Base-by-base conservation (phyloP, 92 coral and sea anemone genomes). In the Umimayanthus chanpuru region DNA sequence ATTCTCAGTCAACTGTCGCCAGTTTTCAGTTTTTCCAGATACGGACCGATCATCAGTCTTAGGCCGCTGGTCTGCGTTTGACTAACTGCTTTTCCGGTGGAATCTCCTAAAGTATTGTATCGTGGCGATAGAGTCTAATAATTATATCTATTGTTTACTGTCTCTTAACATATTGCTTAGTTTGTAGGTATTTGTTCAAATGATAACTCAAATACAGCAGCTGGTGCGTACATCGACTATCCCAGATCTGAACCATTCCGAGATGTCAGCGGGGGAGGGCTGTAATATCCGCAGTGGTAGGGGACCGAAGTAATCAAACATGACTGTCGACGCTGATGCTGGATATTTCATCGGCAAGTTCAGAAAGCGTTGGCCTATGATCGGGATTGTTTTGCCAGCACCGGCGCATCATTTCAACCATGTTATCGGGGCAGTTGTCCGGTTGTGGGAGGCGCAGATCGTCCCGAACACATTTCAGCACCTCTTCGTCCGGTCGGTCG, bases 381-480 rank as follows among this genome's bases (percentile, higher is more conserved):
- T 88, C 92, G 12, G 94, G 95, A 36, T 92, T 92, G 23, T 85
- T 91, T 36, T 96, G 98, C 99, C 98, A 97, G 78, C 99, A 97
- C 68, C 93, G 93, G 88, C 89, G 95, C 94, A 97, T 90, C 87
- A 97, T 88, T 40, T 89, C 92, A 53, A 93, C 92, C 81, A 97
- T 92, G 58, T 90, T 95, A 73, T 96, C 97, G 9, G 99, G 99
- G 87, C 99, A 97, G 81, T 90, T 90, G 11, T 94, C 97, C 2
- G 99, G 99, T 73, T 97, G 96, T 38, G 97, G 89, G 53, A 97
- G 93, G 26, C 99, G 99, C 18, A 97, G 92, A 64, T 97, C 99
- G 82, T 91, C 95, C 76, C 90, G 89, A 71, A 97, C 93, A 73
- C 96, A 95, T 74, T 95, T 94, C 67, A 95, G 90, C 15, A 97